Conservation (phyloP, 2,113 vertebrate genomes). For the Falco punctatus region DNA sequence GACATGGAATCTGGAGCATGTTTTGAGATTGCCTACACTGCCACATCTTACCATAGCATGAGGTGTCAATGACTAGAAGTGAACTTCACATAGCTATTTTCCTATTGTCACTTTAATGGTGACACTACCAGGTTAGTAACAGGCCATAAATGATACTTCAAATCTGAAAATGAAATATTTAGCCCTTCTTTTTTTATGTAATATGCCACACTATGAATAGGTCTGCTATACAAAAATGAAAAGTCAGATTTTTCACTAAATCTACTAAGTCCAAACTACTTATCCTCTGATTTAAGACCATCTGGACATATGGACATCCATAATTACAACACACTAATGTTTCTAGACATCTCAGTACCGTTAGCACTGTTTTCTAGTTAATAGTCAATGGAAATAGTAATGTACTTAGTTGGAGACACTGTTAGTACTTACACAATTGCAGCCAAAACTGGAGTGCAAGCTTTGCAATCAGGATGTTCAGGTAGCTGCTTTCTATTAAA, state of each 20-base stretch:
- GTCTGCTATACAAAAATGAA: neutral
- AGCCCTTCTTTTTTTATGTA: neutral
- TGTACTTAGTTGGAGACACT: neutral
- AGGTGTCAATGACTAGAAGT: neutral
- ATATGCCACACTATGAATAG: neutral
- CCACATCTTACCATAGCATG: neutral
- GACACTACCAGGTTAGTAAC: neutral
- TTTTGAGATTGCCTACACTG: neutral
- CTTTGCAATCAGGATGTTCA: neutral
- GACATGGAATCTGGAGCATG: neutral
- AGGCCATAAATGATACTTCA: neutral
- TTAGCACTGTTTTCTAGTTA: neutral
- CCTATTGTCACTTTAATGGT: neutral
- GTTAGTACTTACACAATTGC: neutral
- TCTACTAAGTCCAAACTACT: neutral
- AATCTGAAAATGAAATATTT: neutral
- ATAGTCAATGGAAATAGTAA: neutral
- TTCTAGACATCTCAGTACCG: neutral
- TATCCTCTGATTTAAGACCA: neutral
- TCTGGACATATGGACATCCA: neutral
- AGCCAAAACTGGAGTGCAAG: neutral
- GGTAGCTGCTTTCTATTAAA: neutral
- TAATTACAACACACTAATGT: neutral
- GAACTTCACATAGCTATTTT: neutral
- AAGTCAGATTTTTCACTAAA: neutral